Evolutionary conservation across 2,888 invertebrate species (phyloP).

Genomic region (Smittia sp.): DNA sequence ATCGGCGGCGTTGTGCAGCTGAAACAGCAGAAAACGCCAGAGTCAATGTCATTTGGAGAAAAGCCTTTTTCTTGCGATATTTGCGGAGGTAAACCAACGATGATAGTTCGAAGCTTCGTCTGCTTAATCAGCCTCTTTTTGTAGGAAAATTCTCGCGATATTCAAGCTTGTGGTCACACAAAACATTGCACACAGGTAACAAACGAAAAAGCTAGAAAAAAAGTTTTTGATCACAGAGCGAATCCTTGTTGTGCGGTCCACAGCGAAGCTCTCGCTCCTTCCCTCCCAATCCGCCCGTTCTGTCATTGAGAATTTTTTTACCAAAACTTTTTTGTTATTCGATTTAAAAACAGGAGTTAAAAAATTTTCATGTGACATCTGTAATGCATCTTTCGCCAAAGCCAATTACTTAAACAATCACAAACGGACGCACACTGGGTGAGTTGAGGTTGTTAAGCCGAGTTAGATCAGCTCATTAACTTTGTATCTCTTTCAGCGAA

Average conservation of each 20-base stretch:
- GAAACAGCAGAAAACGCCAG: not conserved
- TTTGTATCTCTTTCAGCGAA: conserved; percentile 5
- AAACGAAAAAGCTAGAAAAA: not conserved
- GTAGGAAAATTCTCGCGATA: conserved; percentile 26
- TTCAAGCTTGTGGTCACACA: conserved; percentile 32
- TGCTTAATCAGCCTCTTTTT: too few species aligned
- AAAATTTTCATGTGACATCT: conserved; percentile 22
- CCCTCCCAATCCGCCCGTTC: not conserved
- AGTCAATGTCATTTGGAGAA: not conserved
- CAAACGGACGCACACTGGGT: conserved; percentile 14
- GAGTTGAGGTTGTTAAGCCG: too few species aligned
- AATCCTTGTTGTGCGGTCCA: too few species aligned
- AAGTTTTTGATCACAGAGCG: too few species aligned
- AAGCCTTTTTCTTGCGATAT: conserved; percentile 19
- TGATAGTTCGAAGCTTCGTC: too few species aligned
- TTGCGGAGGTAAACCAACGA: conserved; percentile 20
- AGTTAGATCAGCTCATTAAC: too few species aligned
- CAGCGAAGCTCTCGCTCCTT: too few species aligned
- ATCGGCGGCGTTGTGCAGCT: not conserved
- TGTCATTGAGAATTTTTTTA: not conserved
- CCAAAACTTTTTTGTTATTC: not conserved
- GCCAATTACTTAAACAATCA: conserved; percentile 36
- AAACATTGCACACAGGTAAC: conserved; percentile 26
- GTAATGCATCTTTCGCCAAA: conserved; percentile 26
- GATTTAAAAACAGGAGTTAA: conserved; percentile 14